A percentile compares a stretch with the other conserved stretches of the same genome.
Conservation (phyloP, 1,140 invertebrate species). For the Portunus trituberculatus region DNA sequence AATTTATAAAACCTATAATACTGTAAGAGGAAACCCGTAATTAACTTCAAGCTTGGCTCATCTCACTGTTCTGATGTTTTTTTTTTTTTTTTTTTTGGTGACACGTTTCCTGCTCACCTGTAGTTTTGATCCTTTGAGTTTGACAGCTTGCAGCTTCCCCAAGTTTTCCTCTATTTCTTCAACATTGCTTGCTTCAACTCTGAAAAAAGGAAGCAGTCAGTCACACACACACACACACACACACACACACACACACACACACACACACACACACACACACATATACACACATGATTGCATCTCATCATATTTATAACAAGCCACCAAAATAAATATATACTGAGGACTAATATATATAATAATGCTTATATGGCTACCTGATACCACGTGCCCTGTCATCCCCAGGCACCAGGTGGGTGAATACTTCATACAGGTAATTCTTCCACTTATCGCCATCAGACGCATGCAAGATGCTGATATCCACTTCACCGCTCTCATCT, state of each 20-base stretch:
- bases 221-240: constrained; percentile 35
- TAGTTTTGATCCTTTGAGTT: constrained; percentile 50
- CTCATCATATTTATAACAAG: too few relatives aligned
- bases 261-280: background rate
- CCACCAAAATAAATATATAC: too few relatives aligned
- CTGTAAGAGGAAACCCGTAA: too few relatives aligned
- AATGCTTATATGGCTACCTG: background rate
- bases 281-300: background rate
- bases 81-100: too few relatives aligned
- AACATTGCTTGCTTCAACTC: constrained; percentile 62
- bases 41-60: too few relatives aligned
- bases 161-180: constrained; percentile 57
- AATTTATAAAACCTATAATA: too few relatives aligned
- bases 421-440: constrained; percentile 47
- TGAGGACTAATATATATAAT: too few relatives aligned
- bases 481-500: constrained; percentile 51
- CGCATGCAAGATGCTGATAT: constrained; percentile 48
- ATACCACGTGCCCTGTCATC: constrained; percentile 11
- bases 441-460: constrained; percentile 57
- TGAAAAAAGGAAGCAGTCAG: background rate
- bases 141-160: constrained; percentile 53
- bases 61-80: too few relatives aligned
- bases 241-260: constrained; percentile 32
- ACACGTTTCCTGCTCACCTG: constrained; percentile 22
- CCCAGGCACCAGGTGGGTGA: constrained; percentile 46